Evolutionary conservation across 2,888 invertebrate genomes (phyloP).

Genomic region (Laothoe populi): DNA sequence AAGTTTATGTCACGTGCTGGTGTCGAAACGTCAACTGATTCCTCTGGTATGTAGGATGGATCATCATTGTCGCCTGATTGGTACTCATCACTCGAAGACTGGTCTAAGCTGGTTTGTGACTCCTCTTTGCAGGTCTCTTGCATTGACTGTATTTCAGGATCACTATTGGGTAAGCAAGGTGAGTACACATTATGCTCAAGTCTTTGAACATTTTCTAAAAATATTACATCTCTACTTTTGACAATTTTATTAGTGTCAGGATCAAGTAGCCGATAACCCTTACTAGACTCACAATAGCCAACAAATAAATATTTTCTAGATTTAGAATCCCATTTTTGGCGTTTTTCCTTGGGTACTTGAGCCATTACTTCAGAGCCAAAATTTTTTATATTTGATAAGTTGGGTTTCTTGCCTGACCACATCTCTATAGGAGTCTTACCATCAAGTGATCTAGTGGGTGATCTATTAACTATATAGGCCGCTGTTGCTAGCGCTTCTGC

Average conservation of each 20-base stretch:
- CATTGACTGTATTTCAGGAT: neutral
- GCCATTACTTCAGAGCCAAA: neutral
- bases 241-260: neutral
- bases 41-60: slow-evolving; percentile 31
- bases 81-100: slow-evolving; percentile 10
- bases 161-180: neutral
- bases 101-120: neutral
- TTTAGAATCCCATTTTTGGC: no score
- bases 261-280: neutral
- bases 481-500: no score
- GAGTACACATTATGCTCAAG: neutral
- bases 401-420: neutral
- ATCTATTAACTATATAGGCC: no score
- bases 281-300: neutral
- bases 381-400: neutral
- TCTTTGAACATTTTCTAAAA: neutral
- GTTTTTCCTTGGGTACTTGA: no score
- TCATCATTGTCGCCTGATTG: slow-evolving; percentile 30
- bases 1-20: slow-evolving; percentile 34
- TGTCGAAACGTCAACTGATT: slow-evolving; percentile 18
- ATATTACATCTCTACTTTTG: neutral
- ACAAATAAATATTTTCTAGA: neutral
- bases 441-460: neutral
- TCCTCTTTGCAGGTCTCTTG: neutral
- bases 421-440: neutral